Conservation (phyloP, 2,888 invertebrate genomes). For the Branchellion lobata region DNA sequence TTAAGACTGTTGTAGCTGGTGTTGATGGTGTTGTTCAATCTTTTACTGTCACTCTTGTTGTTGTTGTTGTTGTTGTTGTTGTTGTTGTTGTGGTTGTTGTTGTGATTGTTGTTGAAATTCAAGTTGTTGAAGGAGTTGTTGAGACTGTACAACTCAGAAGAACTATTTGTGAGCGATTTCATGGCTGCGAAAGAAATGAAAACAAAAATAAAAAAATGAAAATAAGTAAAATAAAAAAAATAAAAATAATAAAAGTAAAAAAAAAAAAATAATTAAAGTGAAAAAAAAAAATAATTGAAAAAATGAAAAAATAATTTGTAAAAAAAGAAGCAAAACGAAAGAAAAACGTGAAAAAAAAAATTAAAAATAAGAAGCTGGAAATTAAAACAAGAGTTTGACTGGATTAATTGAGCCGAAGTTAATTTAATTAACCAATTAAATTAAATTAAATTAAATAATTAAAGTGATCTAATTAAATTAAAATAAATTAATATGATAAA, state of each 20-base stretch:
- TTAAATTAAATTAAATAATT: no score
- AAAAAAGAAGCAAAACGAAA: background rate
- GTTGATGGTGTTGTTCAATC: background rate
- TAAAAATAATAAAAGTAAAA: no score
- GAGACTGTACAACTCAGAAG: constrained; percentile 3
- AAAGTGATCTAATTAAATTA: no score
- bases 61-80: background rate
- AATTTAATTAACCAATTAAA: no score
- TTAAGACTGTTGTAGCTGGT: background rate
- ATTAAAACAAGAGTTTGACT: no score
- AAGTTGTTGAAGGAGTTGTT: background rate
- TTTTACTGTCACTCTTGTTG: background rate
- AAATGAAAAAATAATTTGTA: background rate
- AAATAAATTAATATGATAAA: background rate
- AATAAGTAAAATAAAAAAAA: background rate
- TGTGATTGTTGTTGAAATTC: background rate
- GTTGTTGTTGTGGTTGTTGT: background rate
- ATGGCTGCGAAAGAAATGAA: background rate
- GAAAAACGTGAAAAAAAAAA: no score
- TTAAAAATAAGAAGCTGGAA: no score
- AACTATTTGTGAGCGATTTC: background rate
- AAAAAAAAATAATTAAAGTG: no score
- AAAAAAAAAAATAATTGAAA: background rate
- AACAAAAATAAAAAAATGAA: constrained; percentile 15
- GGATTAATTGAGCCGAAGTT: no score